phyloP scores from a whole-genome alignment of 2,113 vertebrate genomes.

The Phaethon lepturus region DNA sequence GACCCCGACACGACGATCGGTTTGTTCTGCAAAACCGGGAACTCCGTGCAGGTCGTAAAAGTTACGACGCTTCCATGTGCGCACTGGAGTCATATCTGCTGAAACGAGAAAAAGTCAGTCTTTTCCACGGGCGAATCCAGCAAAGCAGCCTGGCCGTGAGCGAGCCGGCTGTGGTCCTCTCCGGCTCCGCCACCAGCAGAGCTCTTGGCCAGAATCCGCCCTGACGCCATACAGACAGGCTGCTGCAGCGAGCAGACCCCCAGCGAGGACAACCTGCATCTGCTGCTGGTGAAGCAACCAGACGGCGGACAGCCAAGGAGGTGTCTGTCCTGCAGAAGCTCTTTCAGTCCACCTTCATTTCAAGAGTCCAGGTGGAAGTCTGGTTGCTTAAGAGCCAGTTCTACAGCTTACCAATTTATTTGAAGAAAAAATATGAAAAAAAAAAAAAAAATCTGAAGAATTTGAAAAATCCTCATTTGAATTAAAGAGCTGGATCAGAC shows the following conservation, averaged over 20 bases:
- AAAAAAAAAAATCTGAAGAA: neutral
- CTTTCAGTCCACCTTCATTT: neutral
- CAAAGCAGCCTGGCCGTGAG: rapidly evolving
- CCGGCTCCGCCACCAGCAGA: neutral
- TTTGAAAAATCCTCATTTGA: neutral
- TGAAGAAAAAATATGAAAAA: neutral
- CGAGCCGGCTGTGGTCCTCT: neutral
- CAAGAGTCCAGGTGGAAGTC: neutral
- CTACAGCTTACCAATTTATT: neutral
- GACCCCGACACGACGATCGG: rapidly evolving
- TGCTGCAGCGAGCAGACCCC: neutral
- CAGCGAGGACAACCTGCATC: neutral
- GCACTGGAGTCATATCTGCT: neutral
- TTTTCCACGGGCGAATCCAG: neutral
- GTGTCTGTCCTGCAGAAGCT: neutral
- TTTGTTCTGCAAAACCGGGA: neutral
- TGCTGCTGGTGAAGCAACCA: neutral
- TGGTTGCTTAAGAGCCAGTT: neutral
- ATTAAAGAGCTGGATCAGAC: neutral
- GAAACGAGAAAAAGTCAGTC: neutral
- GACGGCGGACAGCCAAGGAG: rapidly evolving
- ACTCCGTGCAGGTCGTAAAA: neutral
- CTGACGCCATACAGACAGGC: rapidly evolving
- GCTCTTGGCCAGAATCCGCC: neutral
- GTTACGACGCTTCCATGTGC: neutral